Evolutionary conservation across 1,140 invertebrate genomes (phyloP).

Genomic region (Scaptomyza montana): DNA sequence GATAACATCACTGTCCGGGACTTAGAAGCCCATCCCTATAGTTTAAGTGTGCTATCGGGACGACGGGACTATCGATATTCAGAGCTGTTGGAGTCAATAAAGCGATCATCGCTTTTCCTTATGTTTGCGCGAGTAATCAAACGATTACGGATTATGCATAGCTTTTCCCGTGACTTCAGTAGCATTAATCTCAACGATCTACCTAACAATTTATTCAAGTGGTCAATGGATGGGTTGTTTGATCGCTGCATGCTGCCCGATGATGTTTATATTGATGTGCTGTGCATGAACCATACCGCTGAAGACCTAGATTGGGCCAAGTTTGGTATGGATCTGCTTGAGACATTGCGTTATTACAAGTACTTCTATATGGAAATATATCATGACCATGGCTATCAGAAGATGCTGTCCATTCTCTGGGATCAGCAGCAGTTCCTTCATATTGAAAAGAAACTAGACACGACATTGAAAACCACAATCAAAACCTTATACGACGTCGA

Average conservation of each 20-base stretch:
- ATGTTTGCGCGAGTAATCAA: conserved; percentile 16
- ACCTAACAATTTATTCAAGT: conserved; percentile 34
- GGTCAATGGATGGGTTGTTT: conserved; percentile 32
- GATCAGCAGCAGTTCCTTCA: conserved; percentile 29
- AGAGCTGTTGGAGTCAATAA: conserved; percentile 21
- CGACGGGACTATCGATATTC: background rate
- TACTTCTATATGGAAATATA: conserved; percentile 25
- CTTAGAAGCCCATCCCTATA: background rate
- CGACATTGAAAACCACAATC: background rate
- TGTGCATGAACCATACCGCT: background rate
- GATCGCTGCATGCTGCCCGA: conserved; percentile 20
- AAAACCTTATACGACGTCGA: background rate
- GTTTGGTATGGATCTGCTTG: conserved; percentile 27
- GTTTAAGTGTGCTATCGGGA: background rate
- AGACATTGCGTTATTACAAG: conserved; percentile 17
- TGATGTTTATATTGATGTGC: conserved; percentile 36
- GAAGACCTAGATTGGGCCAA: conserved; percentile 28
- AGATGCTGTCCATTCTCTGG: conserved; percentile 8
- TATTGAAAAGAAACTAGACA: conserved; percentile 15
- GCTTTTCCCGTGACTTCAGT: background rate
- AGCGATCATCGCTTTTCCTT: conserved; percentile 25
- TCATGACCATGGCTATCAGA: background rate
- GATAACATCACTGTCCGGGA: background rate
- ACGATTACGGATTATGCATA: conserved; percentile 7
- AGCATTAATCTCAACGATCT: background rate